phyloP scores from a whole-genome alignment of 1,140 invertebrate species.

The Drosophila murphyi region DNA sequence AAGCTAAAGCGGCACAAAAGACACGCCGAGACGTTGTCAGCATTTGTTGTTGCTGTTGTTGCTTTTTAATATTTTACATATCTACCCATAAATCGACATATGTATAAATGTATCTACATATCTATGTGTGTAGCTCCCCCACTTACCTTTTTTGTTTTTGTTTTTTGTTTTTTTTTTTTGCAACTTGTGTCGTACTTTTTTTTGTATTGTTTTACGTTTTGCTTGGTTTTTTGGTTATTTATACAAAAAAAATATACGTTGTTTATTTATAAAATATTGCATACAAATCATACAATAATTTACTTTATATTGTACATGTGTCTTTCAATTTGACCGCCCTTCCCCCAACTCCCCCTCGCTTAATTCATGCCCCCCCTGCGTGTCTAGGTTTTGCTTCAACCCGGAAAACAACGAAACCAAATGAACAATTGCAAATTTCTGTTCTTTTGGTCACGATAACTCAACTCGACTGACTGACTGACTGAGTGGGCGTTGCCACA shows the following conservation, averaged over 20 bases:
- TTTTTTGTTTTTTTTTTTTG: conserved; percentile 27
- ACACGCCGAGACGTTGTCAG: conserved; percentile 64
- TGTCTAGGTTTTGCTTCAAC: conserved; percentile 26
- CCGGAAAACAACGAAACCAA: conserved; percentile 53
- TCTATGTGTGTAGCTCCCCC: background rate
- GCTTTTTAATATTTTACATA: conserved; percentile 29
- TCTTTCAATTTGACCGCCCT: conserved; percentile 11
- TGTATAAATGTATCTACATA: conserved; percentile 5
- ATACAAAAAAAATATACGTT: conserved; percentile 52
- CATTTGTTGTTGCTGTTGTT: conserved; percentile 30
- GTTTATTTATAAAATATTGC: conserved; percentile 69
- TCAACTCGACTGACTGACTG: background rate
- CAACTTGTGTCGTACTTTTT: conserved; percentile 44
- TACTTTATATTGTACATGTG: conserved; percentile 58
- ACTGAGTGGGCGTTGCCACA: conserved; percentile 36
- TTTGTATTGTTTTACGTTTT: conserved; percentile 6
- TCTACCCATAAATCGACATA: conserved; percentile 31
- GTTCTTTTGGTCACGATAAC: conserved; percentile 39
- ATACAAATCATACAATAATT: conserved; percentile 67
- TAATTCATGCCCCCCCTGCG: background rate
- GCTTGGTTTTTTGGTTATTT: conserved; percentile 45
- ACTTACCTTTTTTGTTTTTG: background rate
- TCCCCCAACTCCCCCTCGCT: background rate
- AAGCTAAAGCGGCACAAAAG: conserved; percentile 62
- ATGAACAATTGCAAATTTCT: conserved; percentile 59